Percentiles rank a stretch among this genome's conserved stretches.
Evolutionary conservation across 1,140 invertebrate species (phyloP).

Genomic region (Ceratitis capitata): DNA sequence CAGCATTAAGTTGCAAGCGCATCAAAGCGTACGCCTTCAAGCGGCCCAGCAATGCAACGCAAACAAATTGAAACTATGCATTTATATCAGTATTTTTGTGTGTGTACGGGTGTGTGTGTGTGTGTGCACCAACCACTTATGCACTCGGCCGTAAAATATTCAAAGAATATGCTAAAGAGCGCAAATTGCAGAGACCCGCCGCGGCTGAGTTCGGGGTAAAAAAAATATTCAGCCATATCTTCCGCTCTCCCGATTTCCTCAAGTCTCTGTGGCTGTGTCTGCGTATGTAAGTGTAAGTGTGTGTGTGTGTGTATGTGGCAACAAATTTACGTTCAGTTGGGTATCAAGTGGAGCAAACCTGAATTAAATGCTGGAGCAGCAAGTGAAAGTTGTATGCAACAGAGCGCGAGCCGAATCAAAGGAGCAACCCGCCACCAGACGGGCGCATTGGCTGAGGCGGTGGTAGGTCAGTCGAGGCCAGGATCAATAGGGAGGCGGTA

Average conservation of each 20-base stretch:
- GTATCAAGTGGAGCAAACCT: neutral
- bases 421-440: too few relatives aligned
- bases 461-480: too few relatives aligned
- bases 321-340: neutral
- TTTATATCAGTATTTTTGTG: neutral
- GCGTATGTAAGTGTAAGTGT: too few relatives aligned
- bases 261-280: too few relatives aligned
- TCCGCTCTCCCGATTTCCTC: neutral
- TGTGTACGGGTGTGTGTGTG: neutral
- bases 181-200: neutral
- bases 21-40: neutral
- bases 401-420: neutral
- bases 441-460: too few relatives aligned
- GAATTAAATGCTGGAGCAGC: neutral
- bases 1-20: neutral
- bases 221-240: neutral
- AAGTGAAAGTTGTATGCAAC: neutral
- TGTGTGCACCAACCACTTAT: neutral
- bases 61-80: neutral
- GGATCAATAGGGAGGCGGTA: too few relatives aligned
- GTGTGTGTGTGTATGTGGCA: too few relatives aligned
- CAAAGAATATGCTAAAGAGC: conserved; percentile 18
- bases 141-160: conserved; percentile 23
- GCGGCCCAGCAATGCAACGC: neutral
- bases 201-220: neutral